Conservation (phyloP, 2,113 vertebrate species). For the Pseudorhombus dupliciocellatus region DNA sequence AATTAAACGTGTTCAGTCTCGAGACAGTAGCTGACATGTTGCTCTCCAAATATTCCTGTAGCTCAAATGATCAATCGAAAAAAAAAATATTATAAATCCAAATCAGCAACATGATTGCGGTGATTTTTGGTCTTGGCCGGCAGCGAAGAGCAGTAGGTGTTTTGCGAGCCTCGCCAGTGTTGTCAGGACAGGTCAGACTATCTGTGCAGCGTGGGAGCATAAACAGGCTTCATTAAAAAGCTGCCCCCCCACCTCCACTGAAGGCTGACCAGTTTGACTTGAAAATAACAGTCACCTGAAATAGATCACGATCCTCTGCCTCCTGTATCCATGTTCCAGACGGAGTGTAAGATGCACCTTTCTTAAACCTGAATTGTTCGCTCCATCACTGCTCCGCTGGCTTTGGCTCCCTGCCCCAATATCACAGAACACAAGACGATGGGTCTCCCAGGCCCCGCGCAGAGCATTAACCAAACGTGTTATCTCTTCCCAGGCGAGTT, state of each 20-base stretch:
- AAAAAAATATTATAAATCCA: not conserved
- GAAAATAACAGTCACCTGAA: slow-evolving; percentile 1
- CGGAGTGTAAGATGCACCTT: not conserved
- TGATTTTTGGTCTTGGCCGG: not conserved
- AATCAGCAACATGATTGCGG: too few species aligned
- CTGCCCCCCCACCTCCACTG: not conserved
- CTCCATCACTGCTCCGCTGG: slow-evolving; percentile 38
- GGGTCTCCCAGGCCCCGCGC: slow-evolving; percentile 41
- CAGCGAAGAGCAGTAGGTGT: too few species aligned
- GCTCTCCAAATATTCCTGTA: not conserved
- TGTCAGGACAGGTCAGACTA: not conserved
- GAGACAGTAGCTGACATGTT: not conserved
- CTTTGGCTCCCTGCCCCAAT: slow-evolving; percentile 29
- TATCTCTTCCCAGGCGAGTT: slow-evolving; percentile 61
- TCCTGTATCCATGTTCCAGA: not conserved
- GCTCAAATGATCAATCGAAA: not conserved
- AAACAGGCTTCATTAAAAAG: slow-evolving; percentile 9
- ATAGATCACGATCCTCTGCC: not conserved
- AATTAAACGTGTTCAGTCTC: too few species aligned
- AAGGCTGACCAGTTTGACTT: slow-evolving; percentile 1
- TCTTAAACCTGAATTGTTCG: slow-evolving; percentile 3
- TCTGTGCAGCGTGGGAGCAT: slow-evolving; percentile 4
- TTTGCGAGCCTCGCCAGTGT: not conserved
- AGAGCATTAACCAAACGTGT: slow-evolving; percentile 61
- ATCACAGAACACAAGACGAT: slow-evolving; percentile 36